A percentile compares a stretch with the other conserved stretches of the same genome.
These are phyloP conservation scores for Drosophila repleta DNA, from an alignment of 1,140 invertebrate species.

Conservation along the genomic window DNA sequence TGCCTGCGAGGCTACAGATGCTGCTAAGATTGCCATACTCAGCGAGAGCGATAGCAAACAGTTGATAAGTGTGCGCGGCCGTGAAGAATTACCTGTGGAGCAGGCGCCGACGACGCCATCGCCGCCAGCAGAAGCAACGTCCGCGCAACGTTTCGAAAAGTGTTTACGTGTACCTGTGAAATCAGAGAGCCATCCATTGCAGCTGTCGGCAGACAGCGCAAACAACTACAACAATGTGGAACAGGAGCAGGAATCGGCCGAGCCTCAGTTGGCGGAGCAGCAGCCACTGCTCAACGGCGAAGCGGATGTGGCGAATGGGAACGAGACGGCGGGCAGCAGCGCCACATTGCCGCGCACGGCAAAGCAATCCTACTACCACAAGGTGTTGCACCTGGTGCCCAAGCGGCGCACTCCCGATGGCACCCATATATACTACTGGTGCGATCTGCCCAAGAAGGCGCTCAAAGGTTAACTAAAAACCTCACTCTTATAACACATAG, in stretches of 20 bases:
- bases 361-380: slow-evolving; percentile 70
- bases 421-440: slow-evolving; percentile 93
- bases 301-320: slow-evolving; percentile 82
- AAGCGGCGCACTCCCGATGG: slow-evolving; percentile 91
- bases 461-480: slow-evolving; percentile 84
- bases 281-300: slow-evolving; percentile 45
- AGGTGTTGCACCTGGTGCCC: slow-evolving; percentile 86
- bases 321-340: slow-evolving; percentile 62
- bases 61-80: slow-evolving; percentile 87
- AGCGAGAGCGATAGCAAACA: slow-evolving; percentile 84
- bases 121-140: slow-evolving; percentile 2
- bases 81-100: slow-evolving; percentile 87
- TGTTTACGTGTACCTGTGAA: slow-evolving; percentile 73
- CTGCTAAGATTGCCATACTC: slow-evolving; percentile 81
- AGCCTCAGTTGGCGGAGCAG: slow-evolving; percentile 35
- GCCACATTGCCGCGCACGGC: slow-evolving; percentile 69
- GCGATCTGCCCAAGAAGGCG: slow-evolving; percentile 87
- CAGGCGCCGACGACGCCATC: slow-evolving; percentile 28
- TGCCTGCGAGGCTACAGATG: slow-evolving; percentile 37
- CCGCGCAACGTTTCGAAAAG: slow-evolving; percentile 58
- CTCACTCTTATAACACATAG: neutral
- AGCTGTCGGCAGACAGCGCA: slow-evolving; percentile 45
- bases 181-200: slow-evolving; percentile 75
- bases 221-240: slow-evolving; percentile 57
- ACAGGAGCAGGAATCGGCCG: neutral